phyloP scores from a whole-genome alignment of 2,797 vertebrate species.

The Acanthis flammea region DNA sequence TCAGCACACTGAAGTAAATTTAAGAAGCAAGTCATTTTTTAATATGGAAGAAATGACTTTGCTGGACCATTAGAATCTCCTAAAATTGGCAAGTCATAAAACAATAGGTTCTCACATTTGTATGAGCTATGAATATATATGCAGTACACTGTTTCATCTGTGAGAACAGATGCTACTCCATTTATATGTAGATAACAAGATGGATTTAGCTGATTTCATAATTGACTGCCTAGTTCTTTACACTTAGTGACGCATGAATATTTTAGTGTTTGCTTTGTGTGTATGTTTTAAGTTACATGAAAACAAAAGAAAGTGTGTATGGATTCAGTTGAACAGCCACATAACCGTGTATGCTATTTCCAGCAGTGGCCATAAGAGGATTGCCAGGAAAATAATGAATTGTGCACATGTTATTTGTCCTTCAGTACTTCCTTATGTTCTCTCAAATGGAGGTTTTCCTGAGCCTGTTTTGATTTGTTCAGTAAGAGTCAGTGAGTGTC shows the following conservation, averaged over 20 bases:
- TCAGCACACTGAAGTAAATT: neutral
- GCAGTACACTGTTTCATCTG: neutral
- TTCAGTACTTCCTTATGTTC: neutral
- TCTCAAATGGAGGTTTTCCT: neutral
- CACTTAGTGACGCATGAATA: neutral
- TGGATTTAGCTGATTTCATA: neutral
- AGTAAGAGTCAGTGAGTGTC: neutral
- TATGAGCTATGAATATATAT: neutral
- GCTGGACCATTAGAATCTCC: neutral
- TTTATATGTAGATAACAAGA: neutral
- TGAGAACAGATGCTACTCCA: neutral
- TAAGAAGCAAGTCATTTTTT: neutral
- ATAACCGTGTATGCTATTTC: neutral
- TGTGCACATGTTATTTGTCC: neutral
- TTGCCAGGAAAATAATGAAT: neutral
- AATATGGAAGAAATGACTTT: neutral
- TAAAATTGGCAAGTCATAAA: neutral
- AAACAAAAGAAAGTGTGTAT: neutral
- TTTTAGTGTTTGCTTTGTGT: neutral
- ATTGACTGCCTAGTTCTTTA: neutral
- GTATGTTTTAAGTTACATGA: neutral
- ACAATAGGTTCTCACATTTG: neutral
- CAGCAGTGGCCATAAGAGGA: rapidly evolving
- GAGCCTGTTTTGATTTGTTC: neutral
- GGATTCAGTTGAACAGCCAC: neutral